Evolutionary conservation across 2,888 invertebrate genomes (phyloP).

Genomic region (Melanostoma scalare): DNA sequence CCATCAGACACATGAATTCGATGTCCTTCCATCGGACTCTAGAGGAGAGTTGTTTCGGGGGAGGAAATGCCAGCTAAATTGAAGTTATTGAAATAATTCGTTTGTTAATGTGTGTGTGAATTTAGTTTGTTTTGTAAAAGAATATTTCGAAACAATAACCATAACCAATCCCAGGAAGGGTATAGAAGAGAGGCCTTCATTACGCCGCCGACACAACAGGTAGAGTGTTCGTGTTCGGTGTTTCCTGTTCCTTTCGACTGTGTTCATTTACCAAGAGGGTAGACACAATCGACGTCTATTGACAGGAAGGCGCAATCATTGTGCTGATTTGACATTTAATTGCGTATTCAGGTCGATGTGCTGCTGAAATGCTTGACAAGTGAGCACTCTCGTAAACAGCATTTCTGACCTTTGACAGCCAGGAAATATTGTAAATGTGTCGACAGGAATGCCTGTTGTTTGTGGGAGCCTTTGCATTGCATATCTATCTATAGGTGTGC

Average conservation of each 20-base stretch:
- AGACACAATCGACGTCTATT: slow-evolving; percentile 31
- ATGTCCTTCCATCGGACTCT: too few species aligned
- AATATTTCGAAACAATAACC: slow-evolving; percentile 42
- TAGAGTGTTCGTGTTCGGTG: slow-evolving; percentile 13
- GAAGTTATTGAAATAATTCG: slow-evolving; percentile 51
- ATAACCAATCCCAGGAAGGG: slow-evolving; percentile 11
- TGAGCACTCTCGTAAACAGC: slow-evolving; percentile 55
- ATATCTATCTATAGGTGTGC: slow-evolving; percentile 3
- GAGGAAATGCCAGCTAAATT: slow-evolving; percentile 17
- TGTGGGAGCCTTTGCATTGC: slow-evolving; percentile 1
- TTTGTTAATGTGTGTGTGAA: slow-evolving; percentile 40
- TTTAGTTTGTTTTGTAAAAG: too few species aligned
- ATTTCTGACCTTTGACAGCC: slow-evolving; percentile 58
- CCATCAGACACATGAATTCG: too few species aligned
- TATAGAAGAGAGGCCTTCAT: too few species aligned
- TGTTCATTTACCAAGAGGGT: slow-evolving; percentile 12
- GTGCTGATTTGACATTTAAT: slow-evolving; percentile 70
- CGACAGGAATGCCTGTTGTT: slow-evolving; percentile 37
- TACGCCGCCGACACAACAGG: slow-evolving; percentile 44
- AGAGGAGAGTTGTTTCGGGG: not conserved
- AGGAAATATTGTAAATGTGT: slow-evolving; percentile 41
- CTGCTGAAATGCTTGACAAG: slow-evolving; percentile 64
- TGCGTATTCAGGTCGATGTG: slow-evolving; percentile 66
- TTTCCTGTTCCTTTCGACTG: not conserved
- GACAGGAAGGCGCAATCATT: slow-evolving; percentile 56